Conservation (phyloP, 2,113 vertebrate genomes). For the Rhinichthys klamathensis region DNA sequence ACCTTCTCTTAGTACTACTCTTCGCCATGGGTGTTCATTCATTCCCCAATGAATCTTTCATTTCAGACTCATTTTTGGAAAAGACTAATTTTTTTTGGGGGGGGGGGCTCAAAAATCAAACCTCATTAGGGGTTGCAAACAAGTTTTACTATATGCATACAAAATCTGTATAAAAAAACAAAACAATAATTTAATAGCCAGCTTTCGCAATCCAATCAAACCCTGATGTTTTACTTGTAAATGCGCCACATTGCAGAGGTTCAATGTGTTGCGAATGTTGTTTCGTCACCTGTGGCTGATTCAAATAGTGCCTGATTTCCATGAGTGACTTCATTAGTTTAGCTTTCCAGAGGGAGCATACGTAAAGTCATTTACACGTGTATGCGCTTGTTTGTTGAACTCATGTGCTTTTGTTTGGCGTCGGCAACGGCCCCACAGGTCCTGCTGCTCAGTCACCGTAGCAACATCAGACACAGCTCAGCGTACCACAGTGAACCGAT, state of each 20-base stretch:
- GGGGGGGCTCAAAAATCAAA: neutral
- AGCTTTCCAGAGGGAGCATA: conserved; percentile 51
- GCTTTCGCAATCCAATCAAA: neutral
- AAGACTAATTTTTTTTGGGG: too few relatives aligned
- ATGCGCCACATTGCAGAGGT: neutral
- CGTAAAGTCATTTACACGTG: conserved; percentile 51
- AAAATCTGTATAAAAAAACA: neutral
- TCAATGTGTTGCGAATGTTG: neutral
- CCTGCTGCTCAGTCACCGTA: neutral
- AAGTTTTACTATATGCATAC: neutral
- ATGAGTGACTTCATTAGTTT: conserved; percentile 59
- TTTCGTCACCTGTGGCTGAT: neutral
- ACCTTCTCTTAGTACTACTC: too few relatives aligned
- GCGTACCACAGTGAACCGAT: conserved; percentile 4
- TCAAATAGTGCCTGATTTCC: conserved; percentile 42
- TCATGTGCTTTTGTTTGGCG: conserved; percentile 36
- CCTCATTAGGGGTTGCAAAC: neutral
- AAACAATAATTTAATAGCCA: neutral
- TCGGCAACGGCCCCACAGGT: neutral
- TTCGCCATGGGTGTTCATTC: too few relatives aligned
- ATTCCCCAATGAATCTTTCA: neutral
- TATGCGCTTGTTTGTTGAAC: conserved; percentile 15
- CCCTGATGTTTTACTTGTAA: neutral
- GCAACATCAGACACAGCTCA: conserved; percentile 19
- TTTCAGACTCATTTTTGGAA: neutral